Base-by-base conservation (phyloP, 2,113 vertebrate species). In the Hippoglossus stenolepis region DNA sequence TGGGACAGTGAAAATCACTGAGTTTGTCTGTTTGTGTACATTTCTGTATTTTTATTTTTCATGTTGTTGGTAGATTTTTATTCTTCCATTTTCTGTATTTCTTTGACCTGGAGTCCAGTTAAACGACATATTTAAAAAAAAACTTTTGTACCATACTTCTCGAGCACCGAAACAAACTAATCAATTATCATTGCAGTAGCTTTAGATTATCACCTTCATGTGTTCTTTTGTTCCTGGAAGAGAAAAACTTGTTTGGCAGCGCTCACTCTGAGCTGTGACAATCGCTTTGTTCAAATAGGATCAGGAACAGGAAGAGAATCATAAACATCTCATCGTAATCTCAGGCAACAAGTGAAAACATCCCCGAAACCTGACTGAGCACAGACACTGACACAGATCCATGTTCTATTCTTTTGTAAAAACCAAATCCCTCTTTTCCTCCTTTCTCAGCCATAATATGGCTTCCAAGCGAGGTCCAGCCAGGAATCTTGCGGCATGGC, bases 391-490 rank as follows among this genome's bases (percentile, higher is more conserved):
- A 93, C 89, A 91, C 85, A 77, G 75, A 91, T 91, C 86, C 85
- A 24, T 71, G 77, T 75, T 87, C 86, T 82, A 82, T 90, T 90
- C 90, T 89, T 85, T 93, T 93, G 88, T 90, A 79, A 84, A 81
- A 85, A 28, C 76, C 81, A 91, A 91, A 90, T 90, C 89, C 87
- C 88, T 80, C 85, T 87, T 90, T 87, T 83, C 82, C 84, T 83
- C 79, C 75, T 84, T 85, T 80, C 82, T 72, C 84, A 87, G 81
- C 80, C 86, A 85, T 87, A 86, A 86, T 89, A 77, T 83, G 86
- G 89, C 85, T 90, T 93, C 92, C 90, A 88, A 91, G 75, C 73
- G 49, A 85, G 90, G 93, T 93, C 91, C 92, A 91, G 93, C 93
- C 92, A 94, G 92, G 85, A 92, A 88, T 93, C 92, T 89, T 85